Evolutionary conservation across 1,140 invertebrate species (phyloP).

Genomic region (Musca domestica): DNA sequence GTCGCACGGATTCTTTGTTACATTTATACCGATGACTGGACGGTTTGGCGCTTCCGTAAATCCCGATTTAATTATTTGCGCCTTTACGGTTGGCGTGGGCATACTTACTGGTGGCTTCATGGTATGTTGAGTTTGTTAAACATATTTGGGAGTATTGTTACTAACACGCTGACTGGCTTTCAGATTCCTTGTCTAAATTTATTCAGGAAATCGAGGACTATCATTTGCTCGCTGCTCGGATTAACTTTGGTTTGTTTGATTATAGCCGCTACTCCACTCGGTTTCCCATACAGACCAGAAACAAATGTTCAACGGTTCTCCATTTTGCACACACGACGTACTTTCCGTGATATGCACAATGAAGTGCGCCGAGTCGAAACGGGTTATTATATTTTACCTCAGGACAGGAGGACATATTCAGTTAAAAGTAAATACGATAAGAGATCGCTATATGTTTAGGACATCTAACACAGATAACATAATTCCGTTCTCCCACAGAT

Average conservation of each 20-base stretch:
- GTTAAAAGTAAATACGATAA: constrained; percentile 37
- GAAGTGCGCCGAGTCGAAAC: constrained; percentile 41
- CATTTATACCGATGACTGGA: constrained; percentile 69
- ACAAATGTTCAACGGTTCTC: constrained; percentile 45
- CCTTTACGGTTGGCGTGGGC: constrained; percentile 40
- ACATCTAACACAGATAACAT: no score
- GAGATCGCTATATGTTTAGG: no score
- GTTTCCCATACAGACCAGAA: constrained; percentile 45
- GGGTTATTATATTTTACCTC: constrained; percentile 48
- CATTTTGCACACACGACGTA: constrained; percentile 42
- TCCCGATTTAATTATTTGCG: constrained; percentile 48
- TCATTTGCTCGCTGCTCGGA: constrained; percentile 41
- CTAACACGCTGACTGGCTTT: not conserved
- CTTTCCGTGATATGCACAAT: constrained; percentile 44
- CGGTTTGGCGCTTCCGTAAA: constrained; percentile 56
- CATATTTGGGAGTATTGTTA: no score
- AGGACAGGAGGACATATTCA: constrained; percentile 46
- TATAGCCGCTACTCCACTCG: constrained; percentile 40
- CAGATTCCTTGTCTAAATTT: constrained; percentile 40
- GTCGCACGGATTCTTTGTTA: constrained; percentile 66
- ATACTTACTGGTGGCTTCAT: constrained; percentile 43
- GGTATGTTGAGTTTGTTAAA: no score
- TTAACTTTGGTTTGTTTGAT: constrained; percentile 43
- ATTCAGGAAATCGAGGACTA: constrained; percentile 50
- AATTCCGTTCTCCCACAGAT: no score